Evolutionary conservation across 2,888 invertebrate genomes (phyloP), one percentile per base, ranked within the genome.

Genomic region (Salticus scenicus): DNA sequence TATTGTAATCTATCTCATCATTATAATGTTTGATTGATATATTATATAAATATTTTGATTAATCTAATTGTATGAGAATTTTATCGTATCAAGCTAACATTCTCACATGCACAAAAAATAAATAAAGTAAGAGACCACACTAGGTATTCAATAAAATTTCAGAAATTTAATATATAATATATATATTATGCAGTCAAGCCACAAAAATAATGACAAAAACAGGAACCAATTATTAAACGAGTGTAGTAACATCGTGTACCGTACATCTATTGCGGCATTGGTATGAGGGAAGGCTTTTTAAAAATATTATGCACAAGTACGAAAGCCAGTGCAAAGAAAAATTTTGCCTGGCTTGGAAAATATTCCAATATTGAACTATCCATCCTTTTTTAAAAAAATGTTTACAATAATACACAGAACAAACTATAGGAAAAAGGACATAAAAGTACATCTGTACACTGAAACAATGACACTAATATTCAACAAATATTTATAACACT

Each of bases 121-220:
- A n/a, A n/a, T n/a, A n/a, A n/a, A n/a, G n/a, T n/a, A n/a, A n/a
- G n/a, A n/a, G n/a, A n/a, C n/a, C n/a, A n/a, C n/a, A n/a, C n/a
- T n/a, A n/a, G n/a, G 20, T 20, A 24, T 77, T 37, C 78, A 63
- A 78, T 79, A 79, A 85, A 85, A 85, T 79, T 78, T 79, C 84
- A 79, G 84, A 85, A 85, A 74, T 85, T 85, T 85, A 85, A 85
- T 85, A 85, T 79, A 85, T 78, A 85, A 85, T 79, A 79, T 79
- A 82, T 75, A 78, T 85, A 74, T 74, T 79, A 85, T 83, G 83
- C 77, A 83, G 72, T 77, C 83, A 85, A 85, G 78, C 84, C 78
- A 79, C 78, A 79, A 79, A 79, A 85, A 85, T 79, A 79, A 79
- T 75, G 78, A 75, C 63, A 74, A 79, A 71, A 78, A 85, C 74